Evolutionary conservation across 2,113 vertebrate species (phyloP).

Genomic region (Cryptotis parvus): DNA sequence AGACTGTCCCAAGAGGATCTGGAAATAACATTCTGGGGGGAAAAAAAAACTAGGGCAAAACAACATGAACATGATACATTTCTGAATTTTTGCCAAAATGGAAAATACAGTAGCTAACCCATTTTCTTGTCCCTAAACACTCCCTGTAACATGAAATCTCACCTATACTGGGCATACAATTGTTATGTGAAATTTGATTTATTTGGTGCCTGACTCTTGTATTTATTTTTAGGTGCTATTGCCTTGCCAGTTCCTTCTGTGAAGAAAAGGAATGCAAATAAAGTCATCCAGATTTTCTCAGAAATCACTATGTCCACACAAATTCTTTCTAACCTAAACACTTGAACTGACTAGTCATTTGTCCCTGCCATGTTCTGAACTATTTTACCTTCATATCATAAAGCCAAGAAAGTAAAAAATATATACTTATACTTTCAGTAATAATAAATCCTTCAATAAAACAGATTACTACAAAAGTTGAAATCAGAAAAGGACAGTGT

Average conservation of each 20-base stretch:
- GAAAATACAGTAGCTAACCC: slow-evolving; percentile 69
- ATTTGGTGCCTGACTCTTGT: slow-evolving; percentile 62
- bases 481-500: slow-evolving; percentile 29
- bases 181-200: slow-evolving; percentile 70
- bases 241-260: slow-evolving; percentile 36
- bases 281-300: slow-evolving; percentile 25
- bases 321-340: slow-evolving; percentile 27
- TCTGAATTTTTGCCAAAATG: slow-evolving; percentile 56
- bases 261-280: slow-evolving; percentile 53
- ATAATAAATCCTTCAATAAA: slow-evolving; percentile 24
- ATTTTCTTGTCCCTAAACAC: slow-evolving; percentile 68
- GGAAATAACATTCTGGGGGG: slow-evolving; percentile 36
- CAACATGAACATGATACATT: slow-evolving; percentile 46
- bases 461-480: slow-evolving; percentile 17
- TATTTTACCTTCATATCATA: neutral
- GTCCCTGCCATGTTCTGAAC: slow-evolving; percentile 1
- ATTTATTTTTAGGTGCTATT: slow-evolving; percentile 65
- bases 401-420: slow-evolving; percentile 32
- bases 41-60: slow-evolving; percentile 65
- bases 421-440: neutral
- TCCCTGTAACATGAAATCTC: slow-evolving; percentile 54
- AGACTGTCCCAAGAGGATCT: neutral
- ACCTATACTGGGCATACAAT: slow-evolving; percentile 56
- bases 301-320: slow-evolving; percentile 28
- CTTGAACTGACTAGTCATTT: slow-evolving; percentile 36